Evolutionary conservation across 2,113 vertebrate species (phyloP).

Genomic region (Pelobates fuscus): DNA sequence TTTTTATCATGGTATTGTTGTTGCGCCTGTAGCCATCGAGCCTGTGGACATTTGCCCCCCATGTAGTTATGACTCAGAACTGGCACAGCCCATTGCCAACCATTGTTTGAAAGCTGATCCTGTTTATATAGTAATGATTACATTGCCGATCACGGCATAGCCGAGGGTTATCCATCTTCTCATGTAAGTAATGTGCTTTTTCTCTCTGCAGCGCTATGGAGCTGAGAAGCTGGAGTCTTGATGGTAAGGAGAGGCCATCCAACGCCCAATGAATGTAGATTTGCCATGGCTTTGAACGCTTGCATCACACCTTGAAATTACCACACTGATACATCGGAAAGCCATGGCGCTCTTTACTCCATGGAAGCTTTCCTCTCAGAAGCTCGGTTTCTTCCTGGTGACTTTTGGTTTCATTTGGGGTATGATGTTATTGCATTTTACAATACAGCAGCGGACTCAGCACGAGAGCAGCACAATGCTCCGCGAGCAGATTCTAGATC

Average conservation of each 20-base stretch:
- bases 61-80: too few relatives aligned
- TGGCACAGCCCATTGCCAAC: too few relatives aligned
- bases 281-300: conserved; percentile 68
- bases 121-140: too few relatives aligned
- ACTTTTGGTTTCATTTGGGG: conserved; percentile 99
- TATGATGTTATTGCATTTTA: conserved; percentile 99
- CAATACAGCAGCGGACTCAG: conserved; percentile 93
- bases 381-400: conserved; percentile 96
- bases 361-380: conserved; percentile 97
- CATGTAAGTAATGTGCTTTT: too few relatives aligned
- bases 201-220: conserved; percentile 67
- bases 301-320: conserved; percentile 46
- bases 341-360: conserved; percentile 86
- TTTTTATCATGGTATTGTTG: too few relatives aligned
- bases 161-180: too few relatives aligned
- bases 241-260: conserved; percentile 49
- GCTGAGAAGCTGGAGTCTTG: conserved; percentile 52
- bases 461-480: conserved; percentile 92
- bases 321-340: conserved; percentile 48
- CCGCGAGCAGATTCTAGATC: conserved; percentile 95
- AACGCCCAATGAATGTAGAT: conserved; percentile 12
- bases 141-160: too few relatives aligned
- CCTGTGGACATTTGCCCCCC: too few relatives aligned
- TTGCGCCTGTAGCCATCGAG: too few relatives aligned
- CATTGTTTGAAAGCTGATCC: too few relatives aligned